Base-by-base conservation (phyloP, 2,113 vertebrate genomes). In the Aspiorhynchus laticeps region DNA sequence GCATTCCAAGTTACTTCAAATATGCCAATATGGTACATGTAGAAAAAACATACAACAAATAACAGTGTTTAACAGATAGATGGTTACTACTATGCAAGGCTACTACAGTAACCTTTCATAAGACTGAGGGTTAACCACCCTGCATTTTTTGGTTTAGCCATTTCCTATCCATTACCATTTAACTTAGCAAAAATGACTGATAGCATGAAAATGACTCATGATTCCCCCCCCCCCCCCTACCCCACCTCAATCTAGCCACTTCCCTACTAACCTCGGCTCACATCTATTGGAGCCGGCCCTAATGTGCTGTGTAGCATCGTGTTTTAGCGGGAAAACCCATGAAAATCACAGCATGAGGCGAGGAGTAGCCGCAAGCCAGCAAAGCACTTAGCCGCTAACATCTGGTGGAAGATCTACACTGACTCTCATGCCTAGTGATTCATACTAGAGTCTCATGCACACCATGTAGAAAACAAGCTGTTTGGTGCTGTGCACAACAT, bases 351-450 rank as follows among this genome's bases (percentile, higher is more conserved):
- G 48, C 48, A 63, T 80, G 67, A 84, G 82, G 82, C 12, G 4
- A 74, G 48, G 21, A 84, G 21, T 15, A 74, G 80, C 80, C 38
- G 26, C 80, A 83, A 83, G 80, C 28, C 19, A 51, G 48, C 83
- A 12, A 74, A 53, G 33, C 2, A 24, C 21, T 59, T 48, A 56
- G 28, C 21, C 19, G 19, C 67, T 53, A 84, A 84, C 83, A 74
- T 74, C 69, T 84, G 80, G 46, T 59, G 46, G 48, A 14, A 48
- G 48, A 84, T 41, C 76, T 78, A 53, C 43, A 48, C 19, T 51
- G 19, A 69, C 24, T 51, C 48, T 59, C 11, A 8, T 10, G 33
- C 7, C 21, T 6, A 41, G 67, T 56, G 83, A 84, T 26, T 84
- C 83, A 84, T 83, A 48, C 43, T 51, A 10, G 43, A 83, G 48